These are phyloP conservation scores for Toxotes lorentzi DNA, from an alignment of 2,797 vertebrate genomes.

Conservation along the genomic window DNA sequence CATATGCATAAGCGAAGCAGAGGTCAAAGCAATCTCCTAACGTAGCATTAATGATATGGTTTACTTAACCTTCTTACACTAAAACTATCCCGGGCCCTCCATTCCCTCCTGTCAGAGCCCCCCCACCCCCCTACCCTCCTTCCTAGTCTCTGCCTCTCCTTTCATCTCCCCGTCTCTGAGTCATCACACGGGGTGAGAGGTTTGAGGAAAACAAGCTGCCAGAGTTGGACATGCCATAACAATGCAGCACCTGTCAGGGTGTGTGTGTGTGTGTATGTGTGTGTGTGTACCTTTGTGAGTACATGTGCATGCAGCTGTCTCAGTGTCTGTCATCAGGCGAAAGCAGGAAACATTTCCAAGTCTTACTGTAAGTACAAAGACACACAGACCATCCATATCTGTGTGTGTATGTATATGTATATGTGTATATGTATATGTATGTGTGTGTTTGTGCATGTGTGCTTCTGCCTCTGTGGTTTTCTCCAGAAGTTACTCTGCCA, in stretches of 20 bases:
- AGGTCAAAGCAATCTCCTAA: slow-evolving; percentile 77
- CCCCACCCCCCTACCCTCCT: neutral
- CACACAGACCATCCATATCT: neutral
- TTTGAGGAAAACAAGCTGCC: slow-evolving; percentile 80
- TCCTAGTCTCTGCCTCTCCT: slow-evolving; percentile 61
- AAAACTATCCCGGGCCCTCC: slow-evolving; percentile 48
- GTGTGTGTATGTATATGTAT: slow-evolving; percentile 11
- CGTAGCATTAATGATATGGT: slow-evolving; percentile 76
- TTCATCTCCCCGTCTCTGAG: slow-evolving; percentile 74
- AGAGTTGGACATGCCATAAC: slow-evolving; percentile 75
- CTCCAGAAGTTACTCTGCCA: slow-evolving; percentile 49
- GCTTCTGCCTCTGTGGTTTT: slow-evolving; percentile 30
- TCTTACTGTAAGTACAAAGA: slow-evolving; percentile 72
- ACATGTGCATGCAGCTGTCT: slow-evolving; percentile 71
- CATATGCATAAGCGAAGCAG: slow-evolving; percentile 72
- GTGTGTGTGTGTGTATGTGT: slow-evolving; percentile 40
- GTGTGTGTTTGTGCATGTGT: neutral
- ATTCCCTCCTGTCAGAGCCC: slow-evolving; percentile 50
- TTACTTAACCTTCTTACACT: slow-evolving; percentile 74
- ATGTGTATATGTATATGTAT: neutral
- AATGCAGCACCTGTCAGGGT: slow-evolving; percentile 74
- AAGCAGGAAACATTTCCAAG: slow-evolving; percentile 63
- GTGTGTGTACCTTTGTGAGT: slow-evolving; percentile 61
- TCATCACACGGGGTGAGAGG: slow-evolving; percentile 78
- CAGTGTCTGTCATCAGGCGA: slow-evolving; percentile 64